These are phyloP conservation scores for Gandaritis pyraliata DNA, from an alignment of 2,888 invertebrate genomes.

Conservation along the genomic window DNA sequence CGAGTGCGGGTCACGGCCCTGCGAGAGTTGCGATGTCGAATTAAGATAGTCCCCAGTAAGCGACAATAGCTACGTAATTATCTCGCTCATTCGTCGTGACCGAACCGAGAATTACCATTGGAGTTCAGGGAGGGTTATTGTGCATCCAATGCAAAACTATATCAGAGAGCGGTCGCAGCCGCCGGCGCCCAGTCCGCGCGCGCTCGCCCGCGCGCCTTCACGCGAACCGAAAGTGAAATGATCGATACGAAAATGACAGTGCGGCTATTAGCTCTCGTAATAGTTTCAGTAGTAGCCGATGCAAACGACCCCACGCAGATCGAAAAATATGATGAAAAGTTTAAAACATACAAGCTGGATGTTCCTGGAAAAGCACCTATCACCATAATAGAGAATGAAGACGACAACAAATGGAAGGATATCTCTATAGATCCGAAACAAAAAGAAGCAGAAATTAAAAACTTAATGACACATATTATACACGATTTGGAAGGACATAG, in stretches of 20 bases:
- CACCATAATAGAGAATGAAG: constrained; percentile 82
- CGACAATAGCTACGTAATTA: constrained; percentile 80
- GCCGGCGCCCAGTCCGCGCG: constrained; percentile 75
- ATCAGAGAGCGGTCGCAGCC: constrained; percentile 65
- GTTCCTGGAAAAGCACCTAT: constrained; percentile 84
- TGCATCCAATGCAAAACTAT: constrained; percentile 81
- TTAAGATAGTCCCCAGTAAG: constrained; percentile 75
- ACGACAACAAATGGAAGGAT: constrained; percentile 56
- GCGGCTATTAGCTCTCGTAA: constrained; percentile 61
- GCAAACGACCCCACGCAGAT: constrained; percentile 64
- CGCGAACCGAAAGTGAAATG: constrained; percentile 78
- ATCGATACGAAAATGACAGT: constrained; percentile 74
- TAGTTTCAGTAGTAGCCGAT: constrained; percentile 59
- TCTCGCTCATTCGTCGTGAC: constrained; percentile 81
- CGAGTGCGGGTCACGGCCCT: constrained; percentile 74
- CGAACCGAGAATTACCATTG: constrained; percentile 75
- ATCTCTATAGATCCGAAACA: constrained; percentile 48
- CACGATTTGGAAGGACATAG: constrained; percentile 66
- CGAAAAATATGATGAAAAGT: constrained; percentile 67
- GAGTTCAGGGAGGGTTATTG: constrained; percentile 77
- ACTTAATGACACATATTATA: constrained; percentile 74
- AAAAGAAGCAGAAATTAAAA: constrained; percentile 68
- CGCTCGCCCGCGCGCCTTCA: constrained; percentile 66
- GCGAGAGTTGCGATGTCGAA: constrained; percentile 77
- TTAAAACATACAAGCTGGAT: constrained; percentile 81